A percentile compares a stretch with the other conserved stretches of the same genome.
phyloP scores from a whole-genome alignment of 2,888 invertebrate genomes.

The Agelastica alni region DNA sequence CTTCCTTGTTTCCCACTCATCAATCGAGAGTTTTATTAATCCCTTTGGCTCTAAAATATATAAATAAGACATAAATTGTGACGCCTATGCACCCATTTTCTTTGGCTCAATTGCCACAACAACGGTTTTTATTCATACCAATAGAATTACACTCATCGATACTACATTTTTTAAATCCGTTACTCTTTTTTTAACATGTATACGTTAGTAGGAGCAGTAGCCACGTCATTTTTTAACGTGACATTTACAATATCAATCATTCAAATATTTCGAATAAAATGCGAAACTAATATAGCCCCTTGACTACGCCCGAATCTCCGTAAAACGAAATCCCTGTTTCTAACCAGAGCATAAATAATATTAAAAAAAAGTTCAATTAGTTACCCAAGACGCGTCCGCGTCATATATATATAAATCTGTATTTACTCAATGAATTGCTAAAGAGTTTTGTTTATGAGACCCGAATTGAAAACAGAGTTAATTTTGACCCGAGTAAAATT shows the following conservation, averaged over 20 bases:
- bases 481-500: slow-evolving; percentile 16
- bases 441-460: slow-evolving; percentile 28
- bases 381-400: not conserved
- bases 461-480: slow-evolving; percentile 27
- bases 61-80: slow-evolving; percentile 18
- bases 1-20: not conserved
- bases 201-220: not conserved
- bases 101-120: slow-evolving; percentile 15
- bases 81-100: slow-evolving; percentile 7
- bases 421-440: slow-evolving; percentile 23
- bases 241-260: too few relatives aligned
- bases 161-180: too few relatives aligned
- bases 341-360: not conserved
- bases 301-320: not conserved
- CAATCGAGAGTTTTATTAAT: slow-evolving; percentile 1
- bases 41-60: slow-evolving; percentile 14
- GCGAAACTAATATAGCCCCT: too few relatives aligned
- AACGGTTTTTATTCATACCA: too few relatives aligned
- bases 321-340: not conserved
- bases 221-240: not conserved
- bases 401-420: not conserved
- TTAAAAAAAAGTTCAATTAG: too few relatives aligned
- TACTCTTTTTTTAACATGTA: too few relatives aligned
- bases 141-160: too few relatives aligned
- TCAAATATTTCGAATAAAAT: too few relatives aligned